Evolutionary conservation across 2,888 invertebrate species (phyloP), one percentile per base, ranked within the genome.

Genomic region (Caenorhabditis wallacei): DNA sequence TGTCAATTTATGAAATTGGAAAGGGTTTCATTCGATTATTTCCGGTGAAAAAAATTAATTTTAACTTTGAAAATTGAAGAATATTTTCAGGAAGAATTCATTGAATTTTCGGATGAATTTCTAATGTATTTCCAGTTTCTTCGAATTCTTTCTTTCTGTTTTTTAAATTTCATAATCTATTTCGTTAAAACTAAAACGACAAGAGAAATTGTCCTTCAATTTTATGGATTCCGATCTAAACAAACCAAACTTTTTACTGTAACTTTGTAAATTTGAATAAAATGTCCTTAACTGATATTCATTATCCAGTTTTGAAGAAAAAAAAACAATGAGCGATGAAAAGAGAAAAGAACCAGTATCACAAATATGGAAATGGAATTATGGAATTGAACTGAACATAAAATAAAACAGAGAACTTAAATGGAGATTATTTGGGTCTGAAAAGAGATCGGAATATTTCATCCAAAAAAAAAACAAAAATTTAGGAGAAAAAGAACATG

Each of bases 291-390:
- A 40, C 40, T 40, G 40, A 48, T 4, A 48, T 48, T 48, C 18
- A 48, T 48, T 18, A 48, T 48, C 18, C 11, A 48, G 46, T 48
- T 18, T 48, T 5, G 2, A 48, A 48, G 46, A 48, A 48, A 30
- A 30, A 30, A 30, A 18, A 2, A 40, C 37, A 13, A 46, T 63
- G 46, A 63, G 48, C 64, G 7, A 48, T n/a, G 35, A 64, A 51
- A 30, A 24, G 8, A 30, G 30, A 30, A 26, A 48, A 40, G n/a
- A 64, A 48, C 51, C 64, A 64, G 64, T 26, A 64, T 64, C 30
- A 64, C 64, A 35, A n/a, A 30, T 30, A 30, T 30, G 30, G 30
- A 30, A 30, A 30, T 8, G 8, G 30, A 30, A 30, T 40, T 4
- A 64, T 51, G 48, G 20, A 51, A 63, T 46, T 51, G 35, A 64